These are phyloP conservation scores for Chelon labrosus DNA, from an alignment of 2,797 vertebrate species.

Conservation along the genomic window DNA sequence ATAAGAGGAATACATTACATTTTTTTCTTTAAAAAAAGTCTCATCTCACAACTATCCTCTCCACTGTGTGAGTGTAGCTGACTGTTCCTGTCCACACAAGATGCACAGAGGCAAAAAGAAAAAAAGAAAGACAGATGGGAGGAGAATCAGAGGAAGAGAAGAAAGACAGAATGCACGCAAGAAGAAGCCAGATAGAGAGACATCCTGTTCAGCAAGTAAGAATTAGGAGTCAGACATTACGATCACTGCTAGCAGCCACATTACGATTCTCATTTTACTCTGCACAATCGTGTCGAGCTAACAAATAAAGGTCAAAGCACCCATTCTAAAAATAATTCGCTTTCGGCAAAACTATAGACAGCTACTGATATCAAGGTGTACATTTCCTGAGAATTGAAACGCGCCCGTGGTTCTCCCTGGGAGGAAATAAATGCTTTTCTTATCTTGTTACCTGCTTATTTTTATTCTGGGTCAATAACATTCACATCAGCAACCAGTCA, in stretches of 20 bases:
- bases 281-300: constrained; percentile 23
- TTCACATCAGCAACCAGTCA: background rate
- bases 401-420: constrained; percentile 7
- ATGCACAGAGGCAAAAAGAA: constrained; percentile 22
- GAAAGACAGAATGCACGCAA: background rate
- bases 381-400: constrained; percentile 30
- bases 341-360: constrained; percentile 9
- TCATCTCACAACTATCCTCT: background rate
- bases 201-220: constrained; percentile 10
- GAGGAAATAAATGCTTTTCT: constrained; percentile 1
- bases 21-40: background rate
- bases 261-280: constrained; percentile 43
- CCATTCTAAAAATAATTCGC: constrained; percentile 42
- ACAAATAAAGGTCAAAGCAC: constrained; percentile 56
- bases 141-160: background rate
- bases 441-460: constrained; percentile 27
- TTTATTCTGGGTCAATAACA: constrained; percentile 26
- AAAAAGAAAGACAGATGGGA: constrained; percentile 17
- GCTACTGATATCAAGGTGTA: constrained; percentile 19
- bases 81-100: constrained; percentile 39
- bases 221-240: constrained; percentile 37
- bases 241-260: constrained; percentile 13
- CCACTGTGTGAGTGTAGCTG: constrained; percentile 33
- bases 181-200: background rate
- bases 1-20: too few species aligned